Evolutionary conservation across 2,113 vertebrate genomes (phyloP), one percentile per base, ranked within the genome.

Genomic region (Notiomystis cincta): DNA sequence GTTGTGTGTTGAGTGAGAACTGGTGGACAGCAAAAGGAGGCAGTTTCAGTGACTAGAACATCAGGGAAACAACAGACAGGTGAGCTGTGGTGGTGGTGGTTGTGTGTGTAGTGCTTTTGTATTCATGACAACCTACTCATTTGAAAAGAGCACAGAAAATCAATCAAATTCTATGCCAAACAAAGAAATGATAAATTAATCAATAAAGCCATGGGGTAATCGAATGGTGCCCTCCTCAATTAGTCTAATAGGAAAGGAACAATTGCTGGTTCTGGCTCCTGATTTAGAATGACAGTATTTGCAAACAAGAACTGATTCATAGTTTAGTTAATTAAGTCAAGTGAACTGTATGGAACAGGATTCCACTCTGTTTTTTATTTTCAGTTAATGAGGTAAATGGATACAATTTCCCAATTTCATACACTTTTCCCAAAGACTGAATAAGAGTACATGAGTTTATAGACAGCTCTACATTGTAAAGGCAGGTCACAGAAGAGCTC

Each of bases 151-250:
- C 33, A 57, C 61, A 89, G 77, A 89, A 89, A 93, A 96, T 96
- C 84, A 93, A 82, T 84, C 65, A 96, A 95, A 91, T 94, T 90
- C 91, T 89, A 90, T 87, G 78, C 61, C 44, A 95, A 94, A 87
- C 66, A 90, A 89, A 94, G 94, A 93, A 87, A 89, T 94, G 51
- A 96, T 90, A 95, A 92, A 97, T 96, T 94, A 88, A 96, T 93
- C 95, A 95, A 90, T 89, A 93, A 89, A 90, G 48, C 51, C 67
- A 86, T 27, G 31, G 87, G 75, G 65, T 95, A 95, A 96, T 88
- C 65, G 93, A 80, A 84, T 30, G 42, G 47, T 33, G 71, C 44
- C 50, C 58, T 87, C 44, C 64, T 90, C 73, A 69, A 77, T 94
- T 91, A 89, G 45, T 84, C 22, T 90, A 78, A 93, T 40, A 54